Base-by-base conservation (phyloP, 2,113 vertebrate species). In the Thymallus thymallus region DNA sequence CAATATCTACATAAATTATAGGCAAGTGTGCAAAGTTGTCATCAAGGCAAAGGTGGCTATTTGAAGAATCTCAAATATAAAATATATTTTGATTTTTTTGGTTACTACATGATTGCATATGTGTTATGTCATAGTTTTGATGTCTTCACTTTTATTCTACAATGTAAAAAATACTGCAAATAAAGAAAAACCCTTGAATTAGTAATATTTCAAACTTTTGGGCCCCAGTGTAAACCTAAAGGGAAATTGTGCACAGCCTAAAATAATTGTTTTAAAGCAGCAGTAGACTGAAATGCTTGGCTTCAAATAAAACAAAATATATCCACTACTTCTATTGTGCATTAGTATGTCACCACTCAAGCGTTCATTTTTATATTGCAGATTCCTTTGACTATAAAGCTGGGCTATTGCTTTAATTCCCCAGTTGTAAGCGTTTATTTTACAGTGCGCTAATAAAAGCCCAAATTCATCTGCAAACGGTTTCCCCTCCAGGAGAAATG, bases 371-470 rank as follows among this genome's bases (percentile, higher is more conserved):
- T 91, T 86, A 89, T 88, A 90, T 87, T 74, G 61, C 83, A 76
- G 68, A 45, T 80, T 86, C 78, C 78, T 82, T 29, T 73, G 75
- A 87, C 83, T 86, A 89, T 92, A 90, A 91, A 89, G 76, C 74
- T 1, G 48, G 76, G 74, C 79, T 79, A 82, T 83, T 88, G 86
- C 84, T 87, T 88, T 87, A 86, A 84, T 88, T 86, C 77, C 84
- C 79, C 83, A 76, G 75, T 83, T 79, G 79, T 78, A 66, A 74
- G 82, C 81, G 71, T 68, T 73, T 79, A 82, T 88, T 92, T 93
- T 90, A 92, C 79, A 82, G 78, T 71, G 77, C 75, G 84, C 83
- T 90, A 90, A 91, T 93, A 92, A 92, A 93, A 92, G 81, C 55
- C 74, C 81, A 88, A 85, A 90, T 85, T 87, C 82, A 91, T 92